These are phyloP conservation scores for Oreotrochilus melanogaster DNA, from an alignment of 2,113 vertebrate genomes.

Conservation along the genomic window DNA sequence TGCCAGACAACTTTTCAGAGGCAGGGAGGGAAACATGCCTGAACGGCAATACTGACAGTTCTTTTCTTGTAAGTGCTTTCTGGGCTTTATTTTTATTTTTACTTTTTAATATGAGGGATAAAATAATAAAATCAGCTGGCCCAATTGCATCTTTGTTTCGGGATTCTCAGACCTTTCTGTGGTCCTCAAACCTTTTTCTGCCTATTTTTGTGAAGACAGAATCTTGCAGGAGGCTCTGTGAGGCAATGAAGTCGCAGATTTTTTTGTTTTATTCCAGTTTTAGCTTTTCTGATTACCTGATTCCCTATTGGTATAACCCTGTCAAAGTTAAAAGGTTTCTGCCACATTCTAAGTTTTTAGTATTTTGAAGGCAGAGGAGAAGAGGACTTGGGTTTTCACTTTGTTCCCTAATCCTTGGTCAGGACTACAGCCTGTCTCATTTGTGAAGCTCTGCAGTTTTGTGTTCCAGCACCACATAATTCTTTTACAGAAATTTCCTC, in stretches of 20 bases:
- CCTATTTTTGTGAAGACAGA: background rate
- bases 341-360: background rate
- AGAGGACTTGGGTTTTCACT: background rate
- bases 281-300: background rate
- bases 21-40: background rate
- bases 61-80: background rate
- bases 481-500: constrained; percentile 50
- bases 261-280: background rate
- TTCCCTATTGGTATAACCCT: background rate
- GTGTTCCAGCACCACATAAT: constrained; percentile 37
- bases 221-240: background rate
- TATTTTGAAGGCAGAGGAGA: background rate
- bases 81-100: background rate
- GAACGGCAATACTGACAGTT: background rate
- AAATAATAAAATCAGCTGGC: background rate
- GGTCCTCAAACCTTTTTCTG: background rate
- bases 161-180: background rate
- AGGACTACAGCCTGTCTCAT: background rate
- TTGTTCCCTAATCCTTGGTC: background rate
- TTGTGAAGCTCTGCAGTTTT: background rate
- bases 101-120: background rate
- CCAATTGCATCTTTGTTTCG: background rate
- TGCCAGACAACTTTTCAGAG: background rate
- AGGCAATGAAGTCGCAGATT: background rate
- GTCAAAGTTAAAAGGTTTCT: background rate